Evolutionary conservation across 2,113 vertebrate genomes (phyloP).

Genomic region (Cavia porcellus): DNA sequence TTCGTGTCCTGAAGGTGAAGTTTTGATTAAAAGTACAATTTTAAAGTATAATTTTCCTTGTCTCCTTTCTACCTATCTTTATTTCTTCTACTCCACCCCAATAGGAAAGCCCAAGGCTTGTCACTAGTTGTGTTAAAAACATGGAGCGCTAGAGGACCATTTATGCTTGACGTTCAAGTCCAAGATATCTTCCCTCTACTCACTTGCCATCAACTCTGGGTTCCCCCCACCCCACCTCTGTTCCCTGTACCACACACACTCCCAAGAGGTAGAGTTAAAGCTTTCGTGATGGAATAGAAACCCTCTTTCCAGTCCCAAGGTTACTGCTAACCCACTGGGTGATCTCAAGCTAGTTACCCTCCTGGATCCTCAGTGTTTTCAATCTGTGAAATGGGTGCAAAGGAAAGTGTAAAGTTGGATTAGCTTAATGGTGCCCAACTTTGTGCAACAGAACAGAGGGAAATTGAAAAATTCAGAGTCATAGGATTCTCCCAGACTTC

Average conservation of each 20-base stretch:
- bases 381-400: not conserved
- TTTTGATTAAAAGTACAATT: not conserved
- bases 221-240: not conserved
- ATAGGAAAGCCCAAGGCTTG: not conserved
- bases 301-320: not conserved
- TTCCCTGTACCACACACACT: accelerated
- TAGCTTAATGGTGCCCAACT: not conserved
- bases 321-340: not conserved
- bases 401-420: not conserved
- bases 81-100: not conserved
- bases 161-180: not conserved
- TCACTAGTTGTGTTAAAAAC: not conserved
- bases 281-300: not conserved
- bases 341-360: not conserved
- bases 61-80: not conserved
- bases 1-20: not conserved
- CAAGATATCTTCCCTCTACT: not conserved
- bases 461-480: not conserved
- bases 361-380: not conserved
- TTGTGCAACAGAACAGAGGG: not conserved
- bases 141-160: not conserved
- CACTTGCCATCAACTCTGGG: too few species aligned
- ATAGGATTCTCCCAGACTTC: not conserved
- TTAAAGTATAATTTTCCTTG: not conserved
- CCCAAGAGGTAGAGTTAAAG: accelerated